A percentile compares a stretch with the other conserved stretches of the same genome.
Conservation (phyloP, 1,140 invertebrate species). For the Drosophila ohnishii region DNA sequence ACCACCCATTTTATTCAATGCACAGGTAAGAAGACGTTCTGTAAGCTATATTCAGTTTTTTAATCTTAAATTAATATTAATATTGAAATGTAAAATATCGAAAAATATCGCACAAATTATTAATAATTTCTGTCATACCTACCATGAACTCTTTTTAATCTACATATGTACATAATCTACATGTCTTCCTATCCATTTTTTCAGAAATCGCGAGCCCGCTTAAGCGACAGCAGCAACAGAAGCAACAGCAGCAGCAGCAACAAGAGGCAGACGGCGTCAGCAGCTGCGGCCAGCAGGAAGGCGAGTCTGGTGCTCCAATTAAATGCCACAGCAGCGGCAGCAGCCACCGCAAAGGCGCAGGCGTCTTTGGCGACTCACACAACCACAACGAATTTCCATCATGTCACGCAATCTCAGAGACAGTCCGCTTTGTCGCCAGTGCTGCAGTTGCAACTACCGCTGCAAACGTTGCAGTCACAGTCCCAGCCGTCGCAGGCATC, state of each 20-base stretch:
- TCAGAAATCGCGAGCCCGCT: conserved; percentile 77
- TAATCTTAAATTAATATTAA: too few relatives aligned
- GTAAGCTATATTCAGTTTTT: too few relatives aligned
- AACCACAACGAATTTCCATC: conserved; percentile 73
- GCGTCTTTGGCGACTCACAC: conserved; percentile 54
- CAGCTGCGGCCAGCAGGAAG: conserved; percentile 42
- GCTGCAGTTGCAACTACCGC: conserved; percentile 56
- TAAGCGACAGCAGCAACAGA: conserved; percentile 63
- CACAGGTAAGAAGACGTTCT: conserved; percentile 62
- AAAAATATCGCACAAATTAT: too few relatives aligned
- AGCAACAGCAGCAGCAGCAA: conserved; percentile 40
- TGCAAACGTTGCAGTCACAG: conserved; percentile 50
- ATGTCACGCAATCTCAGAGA: conserved; percentile 78
- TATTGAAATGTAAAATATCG: too few relatives aligned
- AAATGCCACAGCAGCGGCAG: conserved; percentile 52
- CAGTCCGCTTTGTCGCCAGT: conserved; percentile 49
- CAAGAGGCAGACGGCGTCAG: conserved; percentile 48
- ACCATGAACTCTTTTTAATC: not conserved
- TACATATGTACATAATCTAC: not conserved
- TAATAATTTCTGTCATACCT: too few relatives aligned
- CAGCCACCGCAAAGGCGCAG: conserved; percentile 65
- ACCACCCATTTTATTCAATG: conserved; percentile 82
- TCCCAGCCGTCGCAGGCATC: conserved; percentile 65
- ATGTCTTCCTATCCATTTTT: conserved; percentile 19
- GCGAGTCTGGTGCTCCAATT: conserved; percentile 50